A percentile compares a stretch with the other conserved stretches of the same genome.
phyloP scores from a whole-genome alignment of 2,113 vertebrate genomes.

The Oreochromis tanganicae region DNA sequence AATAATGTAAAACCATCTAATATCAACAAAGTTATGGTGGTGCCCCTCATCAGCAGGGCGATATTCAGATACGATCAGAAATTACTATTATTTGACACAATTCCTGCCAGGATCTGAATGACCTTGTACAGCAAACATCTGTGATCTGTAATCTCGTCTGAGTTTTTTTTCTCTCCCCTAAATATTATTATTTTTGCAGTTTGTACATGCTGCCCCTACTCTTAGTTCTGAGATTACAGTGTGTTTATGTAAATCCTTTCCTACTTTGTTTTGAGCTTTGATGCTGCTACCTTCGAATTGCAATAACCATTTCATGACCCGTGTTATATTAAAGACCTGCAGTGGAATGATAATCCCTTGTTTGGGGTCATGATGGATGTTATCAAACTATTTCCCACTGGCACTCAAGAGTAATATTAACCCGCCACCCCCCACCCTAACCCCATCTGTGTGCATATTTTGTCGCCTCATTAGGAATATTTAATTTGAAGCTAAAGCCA shows the following conservation, averaged over 20 bases:
- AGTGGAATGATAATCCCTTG: constrained; percentile 30
- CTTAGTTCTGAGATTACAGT: constrained; percentile 4
- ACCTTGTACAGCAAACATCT: not conserved
- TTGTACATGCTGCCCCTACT: not conserved
- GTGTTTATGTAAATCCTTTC: not conserved
- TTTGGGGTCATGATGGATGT: constrained; percentile 14
- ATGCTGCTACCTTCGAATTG: not conserved
- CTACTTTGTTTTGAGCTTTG: not conserved
- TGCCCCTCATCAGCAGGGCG: not conserved
- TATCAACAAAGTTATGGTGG: not conserved
- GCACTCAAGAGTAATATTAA: not conserved
- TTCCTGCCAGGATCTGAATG: not conserved
- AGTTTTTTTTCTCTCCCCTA: not conserved
- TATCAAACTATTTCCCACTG: not conserved
- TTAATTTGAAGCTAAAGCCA: not conserved
- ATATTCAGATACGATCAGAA: not conserved
- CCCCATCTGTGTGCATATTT: not conserved
- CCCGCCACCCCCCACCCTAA: not conserved
- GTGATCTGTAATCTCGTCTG: constrained; percentile 1
- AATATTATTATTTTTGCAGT: not conserved
- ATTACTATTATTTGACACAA: not conserved
- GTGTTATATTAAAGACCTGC: constrained; percentile 2
- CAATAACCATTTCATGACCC: not conserved
- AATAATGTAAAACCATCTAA: not conserved
- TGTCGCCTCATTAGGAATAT: not conserved